These are phyloP conservation scores for Molossus molossus DNA, from an alignment of 2,797 vertebrate genomes.

Conservation along the genomic window DNA sequence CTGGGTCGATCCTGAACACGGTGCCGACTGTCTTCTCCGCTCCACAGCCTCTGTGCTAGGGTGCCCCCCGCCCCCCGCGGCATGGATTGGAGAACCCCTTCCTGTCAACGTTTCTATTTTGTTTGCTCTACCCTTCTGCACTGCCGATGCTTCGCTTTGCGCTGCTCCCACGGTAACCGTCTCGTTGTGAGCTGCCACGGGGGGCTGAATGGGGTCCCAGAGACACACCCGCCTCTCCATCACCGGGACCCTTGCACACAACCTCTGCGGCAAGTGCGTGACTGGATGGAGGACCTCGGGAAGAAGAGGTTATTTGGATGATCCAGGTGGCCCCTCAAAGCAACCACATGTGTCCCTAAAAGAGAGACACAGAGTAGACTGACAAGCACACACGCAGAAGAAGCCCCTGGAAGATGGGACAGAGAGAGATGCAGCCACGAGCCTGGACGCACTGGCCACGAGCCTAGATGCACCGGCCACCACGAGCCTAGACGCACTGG, in stretches of 20 bases:
- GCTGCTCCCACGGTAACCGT: too few species aligned
- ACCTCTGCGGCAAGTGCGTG: neutral
- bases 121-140: neutral
- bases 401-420: neutral
- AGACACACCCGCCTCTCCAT: neutral
- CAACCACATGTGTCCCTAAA: fast-evolving
- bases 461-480: too few species aligned
- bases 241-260: neutral
- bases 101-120: too few species aligned
- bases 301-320: neutral
- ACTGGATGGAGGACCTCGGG: too few species aligned
- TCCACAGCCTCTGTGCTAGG: too few species aligned
- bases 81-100: too few species aligned
- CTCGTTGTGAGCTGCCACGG: neutral
- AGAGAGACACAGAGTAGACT: neutral
- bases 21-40: neutral
- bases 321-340: neutral
- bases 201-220: neutral
- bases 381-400: neutral
- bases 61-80: too few species aligned
- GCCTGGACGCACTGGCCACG: too few species aligned
- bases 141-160: too few species aligned
- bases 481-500: too few species aligned
- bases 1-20: too few species aligned
- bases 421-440: neutral